Evolutionary conservation across 2,113 vertebrate genomes (phyloP), one percentile per base, ranked within the genome.

Genomic region (Andinoacara biseriatus): DNA sequence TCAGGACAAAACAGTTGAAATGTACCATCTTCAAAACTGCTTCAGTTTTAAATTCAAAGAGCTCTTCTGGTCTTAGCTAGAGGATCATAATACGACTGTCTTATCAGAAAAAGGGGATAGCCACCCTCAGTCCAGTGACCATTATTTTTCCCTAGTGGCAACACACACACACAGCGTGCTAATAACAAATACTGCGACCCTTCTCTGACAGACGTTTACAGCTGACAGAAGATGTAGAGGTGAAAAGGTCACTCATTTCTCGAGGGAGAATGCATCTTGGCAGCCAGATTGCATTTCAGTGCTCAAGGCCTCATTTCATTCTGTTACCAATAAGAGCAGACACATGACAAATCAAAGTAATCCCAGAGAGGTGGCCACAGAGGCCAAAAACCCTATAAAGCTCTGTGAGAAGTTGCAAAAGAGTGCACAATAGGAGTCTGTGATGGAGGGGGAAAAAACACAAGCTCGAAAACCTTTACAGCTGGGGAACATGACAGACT

Each of bases 241-340:
- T 89, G 89, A 88, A 67, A 81, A 87, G 92, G 94, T 94, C 90
- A 88, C 72, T 89, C 69, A 52, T 80, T 86, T 75, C 90, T 89
- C 0, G 4, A 49, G 74, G 91, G 79, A 85, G 77, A 88, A 81
- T 89, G 67, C 69, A 81, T 90, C 85, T 81, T 58, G 62, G 83
- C 33, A 57, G 77, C 76, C 59, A 84, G 88, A 90, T 94, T 94
- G 82, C 81, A 86, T 93, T 91, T 83, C 78, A 75, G 63, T 38
- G 26, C 87, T 78, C 86, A 74, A 89, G 85, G 79, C 75, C 54
- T 89, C 59, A 72, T 86, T 59, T 86, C 58, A 74, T 92, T 88
- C 89, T 83, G 76, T 80, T 78, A 89, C 74, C 57, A 83, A 65
- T 57, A 58, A 86, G 80, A 87, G 62, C 46, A 81, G 22, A 76